Percentiles rank a stretch among this genome's conserved stretches.
These are phyloP conservation scores for Temnothorax unifasciatus DNA, from an alignment of 2,888 invertebrate genomes.

Conservation along the genomic window DNA sequence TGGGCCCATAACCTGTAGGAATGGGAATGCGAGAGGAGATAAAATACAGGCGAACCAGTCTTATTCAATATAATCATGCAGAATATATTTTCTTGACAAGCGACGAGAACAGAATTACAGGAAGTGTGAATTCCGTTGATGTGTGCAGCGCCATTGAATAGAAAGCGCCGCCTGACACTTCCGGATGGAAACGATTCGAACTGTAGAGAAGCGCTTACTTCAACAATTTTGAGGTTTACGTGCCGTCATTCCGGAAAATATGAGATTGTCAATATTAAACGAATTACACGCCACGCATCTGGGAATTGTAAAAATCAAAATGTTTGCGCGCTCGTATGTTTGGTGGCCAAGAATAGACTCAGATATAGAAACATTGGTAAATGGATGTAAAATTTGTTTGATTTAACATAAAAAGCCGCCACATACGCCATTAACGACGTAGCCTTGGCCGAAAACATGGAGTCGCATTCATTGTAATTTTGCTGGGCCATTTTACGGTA, in stretches of 20 bases:
- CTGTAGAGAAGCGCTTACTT: no score
- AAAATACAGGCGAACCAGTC: no score
- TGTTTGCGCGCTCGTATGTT: constrained; percentile 65
- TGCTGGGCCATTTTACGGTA: constrained; percentile 57
- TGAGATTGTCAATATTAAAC: constrained; percentile 26
- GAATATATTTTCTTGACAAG: no score
- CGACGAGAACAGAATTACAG: no score
- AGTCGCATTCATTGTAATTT: constrained; percentile 71
- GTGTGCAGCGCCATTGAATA: no score
- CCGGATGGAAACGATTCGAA: no score
- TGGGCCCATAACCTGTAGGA: no score
- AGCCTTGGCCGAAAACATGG: constrained; percentile 70
- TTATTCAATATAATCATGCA: no score
- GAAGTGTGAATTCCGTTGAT: no score
- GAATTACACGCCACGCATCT: constrained; percentile 65
- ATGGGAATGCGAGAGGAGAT: no score
- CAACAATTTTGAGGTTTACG: constrained; percentile 56
- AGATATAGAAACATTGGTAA: constrained; percentile 27
- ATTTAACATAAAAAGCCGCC: constrained; percentile 50
- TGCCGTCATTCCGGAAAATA: constrained; percentile 44
- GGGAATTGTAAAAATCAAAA: constrained; percentile 70
- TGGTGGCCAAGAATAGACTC: constrained; percentile 65
- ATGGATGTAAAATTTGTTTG: constrained; percentile 59
- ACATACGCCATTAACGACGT: constrained; percentile 61
- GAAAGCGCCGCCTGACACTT: no score